Base-by-base conservation (phyloP, 1,140 invertebrate species). In the Oedothorax gibbosus region DNA sequence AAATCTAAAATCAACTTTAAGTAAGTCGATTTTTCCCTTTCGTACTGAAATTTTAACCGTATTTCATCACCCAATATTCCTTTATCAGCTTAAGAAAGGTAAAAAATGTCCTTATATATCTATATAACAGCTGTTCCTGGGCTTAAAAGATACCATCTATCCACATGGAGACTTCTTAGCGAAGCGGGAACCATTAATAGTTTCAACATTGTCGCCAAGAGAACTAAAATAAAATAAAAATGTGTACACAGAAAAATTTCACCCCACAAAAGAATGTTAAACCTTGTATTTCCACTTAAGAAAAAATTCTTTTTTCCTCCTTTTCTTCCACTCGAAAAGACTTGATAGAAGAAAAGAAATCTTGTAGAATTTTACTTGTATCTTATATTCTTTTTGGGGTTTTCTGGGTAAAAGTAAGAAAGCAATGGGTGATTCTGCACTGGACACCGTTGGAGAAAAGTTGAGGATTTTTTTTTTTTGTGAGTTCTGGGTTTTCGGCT, bases 361-460 rank as follows among this genome's bases (percentile, higher is more conserved):
- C 9, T 35, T 35, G 49, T 51, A 51, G 50, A 71, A 71, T 53
- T 71, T 71, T 54, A 71, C 69, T 71, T 51, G 69, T 18, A 35
- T 77, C 75, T 65, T 56, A 60, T 77, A 18, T 53, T 53, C 56
- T 20, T 65, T 65, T 50, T 77, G 15, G 20, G 54, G 51, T 57
- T 57, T 12, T 10, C 18, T 20, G n/a, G 21, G 15, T 62, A n/a
- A 64, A 35, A 50, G 49, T 62, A 64, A 60, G 75, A 50, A 77
- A 65, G 75, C 20, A 18, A 51, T 51, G 53, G 57, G 75, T 64
- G 62, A 62, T 77, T 71, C 69, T 53, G 49, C 75, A 51, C 18
- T 35, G 18, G 75, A 64, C 75, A 65, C 65, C 65, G 75, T 77
- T 21, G 75, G 60, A 64, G 65, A 64, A 77, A 77, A 64, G 75